phyloP scores from a whole-genome alignment of 37 sponge, comb jelly and placozoan genomes.

The Cliona cf. orientalis region DNA sequence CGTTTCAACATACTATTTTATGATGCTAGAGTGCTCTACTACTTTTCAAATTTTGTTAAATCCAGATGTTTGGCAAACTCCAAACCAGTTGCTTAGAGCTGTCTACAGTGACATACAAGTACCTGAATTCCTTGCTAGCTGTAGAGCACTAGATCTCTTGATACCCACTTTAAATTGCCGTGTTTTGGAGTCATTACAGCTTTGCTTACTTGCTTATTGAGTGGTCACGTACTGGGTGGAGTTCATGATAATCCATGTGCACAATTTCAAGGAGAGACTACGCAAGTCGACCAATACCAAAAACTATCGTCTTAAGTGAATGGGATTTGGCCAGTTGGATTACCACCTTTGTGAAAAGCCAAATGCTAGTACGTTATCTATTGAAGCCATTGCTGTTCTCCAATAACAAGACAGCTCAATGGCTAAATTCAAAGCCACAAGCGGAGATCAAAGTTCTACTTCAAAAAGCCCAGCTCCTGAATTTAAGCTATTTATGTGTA shows the following conservation, averaged over 20 bases:
- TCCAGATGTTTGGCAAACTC: constrained; percentile 22
- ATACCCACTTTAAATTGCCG: constrained; percentile 50
- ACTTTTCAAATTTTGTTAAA: not conserved
- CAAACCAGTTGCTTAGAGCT: constrained; percentile 35
- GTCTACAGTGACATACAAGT: constrained; percentile 20
- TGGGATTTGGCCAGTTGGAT: constrained; percentile 46
- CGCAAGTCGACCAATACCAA: constrained; percentile 35
- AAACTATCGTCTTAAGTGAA: constrained; percentile 38
- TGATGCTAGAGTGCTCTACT: constrained; percentile 45
- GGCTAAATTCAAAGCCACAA: not conserved
- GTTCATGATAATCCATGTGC: not conserved
- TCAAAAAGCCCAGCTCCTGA: not conserved
- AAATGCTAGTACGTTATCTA: not conserved
- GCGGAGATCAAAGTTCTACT: not conserved
- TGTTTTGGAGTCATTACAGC: constrained; percentile 20
- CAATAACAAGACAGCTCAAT: not conserved
- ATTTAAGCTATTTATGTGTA: not conserved
- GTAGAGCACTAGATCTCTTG: constrained; percentile 37
- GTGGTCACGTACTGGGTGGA: constrained; percentile 30
- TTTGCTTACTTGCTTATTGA: not conserved
- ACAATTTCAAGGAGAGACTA: constrained; percentile 3
- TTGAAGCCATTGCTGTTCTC: not conserved
- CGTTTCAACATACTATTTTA: constrained; percentile 54
- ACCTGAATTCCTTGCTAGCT: constrained; percentile 34
- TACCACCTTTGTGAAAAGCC: constrained; percentile 43